Conservation (phyloP, 2,888 invertebrate species). For the Pheosia tremula region DNA sequence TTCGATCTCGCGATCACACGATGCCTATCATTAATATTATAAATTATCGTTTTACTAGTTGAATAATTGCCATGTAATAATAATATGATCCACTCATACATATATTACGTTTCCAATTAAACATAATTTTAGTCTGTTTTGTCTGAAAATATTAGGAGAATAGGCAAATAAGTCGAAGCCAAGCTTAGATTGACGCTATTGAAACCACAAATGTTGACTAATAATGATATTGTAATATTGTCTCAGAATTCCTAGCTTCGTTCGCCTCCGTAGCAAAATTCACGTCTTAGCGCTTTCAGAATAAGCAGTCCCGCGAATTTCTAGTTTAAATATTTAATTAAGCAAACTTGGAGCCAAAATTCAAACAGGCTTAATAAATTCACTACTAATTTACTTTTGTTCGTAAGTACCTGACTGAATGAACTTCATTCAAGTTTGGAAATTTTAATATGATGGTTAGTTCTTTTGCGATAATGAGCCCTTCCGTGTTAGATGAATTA, state of each 20-base stretch:
- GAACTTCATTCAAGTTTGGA: background rate
- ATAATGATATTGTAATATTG: background rate
- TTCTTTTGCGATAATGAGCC: too few relatives aligned
- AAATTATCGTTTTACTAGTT: too few relatives aligned
- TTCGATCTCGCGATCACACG: too few relatives aligned
- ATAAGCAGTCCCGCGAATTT: constrained; percentile 48
- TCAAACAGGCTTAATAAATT: constrained; percentile 21
- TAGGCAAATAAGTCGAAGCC: background rate
- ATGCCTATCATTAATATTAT: too few relatives aligned
- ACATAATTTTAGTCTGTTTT: too few relatives aligned
- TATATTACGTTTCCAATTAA: too few relatives aligned
- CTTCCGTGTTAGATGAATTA: too few relatives aligned
- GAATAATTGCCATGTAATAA: too few relatives aligned
- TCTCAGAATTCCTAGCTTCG: background rate
- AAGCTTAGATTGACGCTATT: background rate
- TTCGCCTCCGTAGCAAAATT: background rate
- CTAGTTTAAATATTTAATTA: constrained; percentile 58
- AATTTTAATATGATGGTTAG: too few relatives aligned
- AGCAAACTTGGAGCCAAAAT: constrained; percentile 46
- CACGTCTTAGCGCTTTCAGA: constrained; percentile 27
- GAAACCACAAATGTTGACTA: too few relatives aligned
- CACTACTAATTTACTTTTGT: background rate
- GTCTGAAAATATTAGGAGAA: background rate
- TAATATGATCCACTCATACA: too few relatives aligned
- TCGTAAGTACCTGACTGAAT: background rate